A percentile compares a stretch with the other conserved stretches of the same genome.
Evolutionary conservation across 2,888 invertebrate genomes (phyloP).

Genomic region (Mimachlamys varia): DNA sequence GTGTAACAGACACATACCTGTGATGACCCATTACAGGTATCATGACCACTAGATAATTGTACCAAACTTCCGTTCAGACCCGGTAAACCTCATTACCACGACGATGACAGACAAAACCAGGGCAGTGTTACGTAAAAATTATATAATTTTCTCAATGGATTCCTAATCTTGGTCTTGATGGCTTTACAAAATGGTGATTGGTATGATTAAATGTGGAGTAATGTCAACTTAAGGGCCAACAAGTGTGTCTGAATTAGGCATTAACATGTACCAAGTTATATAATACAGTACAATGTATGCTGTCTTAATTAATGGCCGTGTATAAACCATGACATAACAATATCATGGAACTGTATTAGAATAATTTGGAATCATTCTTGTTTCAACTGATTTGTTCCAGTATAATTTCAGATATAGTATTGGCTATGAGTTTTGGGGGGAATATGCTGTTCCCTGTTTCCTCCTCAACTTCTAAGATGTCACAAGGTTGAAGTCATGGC

Average conservation of each 20-base stretch:
- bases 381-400: too few species aligned
- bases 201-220: background rate
- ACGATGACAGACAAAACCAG: background rate
- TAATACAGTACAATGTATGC: too few species aligned
- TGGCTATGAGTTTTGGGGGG: too few species aligned
- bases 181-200: background rate
- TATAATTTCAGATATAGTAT: too few species aligned
- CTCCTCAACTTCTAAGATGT: too few species aligned
- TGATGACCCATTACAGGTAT: background rate
- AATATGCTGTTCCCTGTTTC: too few species aligned
- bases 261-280: too few species aligned
- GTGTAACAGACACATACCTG: background rate
- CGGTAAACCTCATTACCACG: background rate
- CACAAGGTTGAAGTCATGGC: too few species aligned
- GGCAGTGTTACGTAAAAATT: background rate
- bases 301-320: too few species aligned
- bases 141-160: constrained; percentile 9
- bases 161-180: background rate
- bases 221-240: background rate
- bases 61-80: background rate
- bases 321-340: too few species aligned
- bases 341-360: too few species aligned
- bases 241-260: background rate
- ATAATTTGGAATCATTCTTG: too few species aligned
- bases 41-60: background rate